phyloP scores from a whole-genome alignment of 2,113 vertebrate genomes.

The Azemiops feae region DNA sequence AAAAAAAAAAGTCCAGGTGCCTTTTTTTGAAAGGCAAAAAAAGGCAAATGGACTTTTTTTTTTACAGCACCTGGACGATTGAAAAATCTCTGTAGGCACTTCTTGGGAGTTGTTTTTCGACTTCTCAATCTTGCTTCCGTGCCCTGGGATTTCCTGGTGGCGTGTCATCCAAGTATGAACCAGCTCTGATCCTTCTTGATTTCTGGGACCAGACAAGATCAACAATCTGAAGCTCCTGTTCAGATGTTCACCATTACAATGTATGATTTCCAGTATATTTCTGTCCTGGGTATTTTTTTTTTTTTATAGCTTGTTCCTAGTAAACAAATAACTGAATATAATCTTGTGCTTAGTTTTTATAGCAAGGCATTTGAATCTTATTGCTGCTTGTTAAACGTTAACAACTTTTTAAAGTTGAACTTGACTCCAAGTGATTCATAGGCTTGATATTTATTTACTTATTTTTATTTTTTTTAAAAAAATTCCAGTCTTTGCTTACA shows the following conservation, averaged over 20 bases:
- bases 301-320: background rate
- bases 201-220: background rate
- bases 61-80: too few species aligned
- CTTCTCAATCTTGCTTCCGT: background rate
- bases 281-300: background rate
- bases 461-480: background rate
- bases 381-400: background rate
- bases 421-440: background rate
- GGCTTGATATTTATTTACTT: background rate
- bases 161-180: background rate
- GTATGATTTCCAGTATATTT: background rate
- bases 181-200: background rate
- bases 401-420: background rate
- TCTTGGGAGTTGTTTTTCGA: too few species aligned
- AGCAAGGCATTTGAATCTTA: background rate
- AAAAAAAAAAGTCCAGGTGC: background rate
- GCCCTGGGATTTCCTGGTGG: background rate
- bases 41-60: too few species aligned
- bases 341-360: background rate
- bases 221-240: background rate
- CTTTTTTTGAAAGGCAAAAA: too few species aligned
- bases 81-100: too few species aligned
- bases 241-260: background rate
- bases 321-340: background rate
- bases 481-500: background rate